phyloP scores from a whole-genome alignment of 2,888 invertebrate species.

The Diadromus collaris region DNA sequence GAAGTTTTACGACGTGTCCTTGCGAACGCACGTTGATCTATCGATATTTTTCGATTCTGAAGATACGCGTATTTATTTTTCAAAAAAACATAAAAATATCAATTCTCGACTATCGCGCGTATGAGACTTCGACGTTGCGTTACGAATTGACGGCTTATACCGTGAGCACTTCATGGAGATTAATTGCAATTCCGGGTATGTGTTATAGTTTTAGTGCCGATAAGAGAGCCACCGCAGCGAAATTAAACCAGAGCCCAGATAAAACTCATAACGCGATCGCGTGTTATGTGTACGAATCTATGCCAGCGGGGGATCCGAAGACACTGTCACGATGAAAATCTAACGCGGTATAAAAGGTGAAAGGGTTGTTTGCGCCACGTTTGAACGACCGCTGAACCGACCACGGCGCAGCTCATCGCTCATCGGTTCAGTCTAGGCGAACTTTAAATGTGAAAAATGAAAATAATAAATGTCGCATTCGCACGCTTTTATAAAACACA shows the following conservation, averaged over 20 bases:
- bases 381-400: background rate
- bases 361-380: background rate
- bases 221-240: slow-evolving; percentile 25
- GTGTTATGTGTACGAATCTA: background rate
- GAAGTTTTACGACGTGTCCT: background rate
- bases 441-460: background rate
- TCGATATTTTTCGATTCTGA: background rate
- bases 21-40: background rate
- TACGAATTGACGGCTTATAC: slow-evolving; percentile 26
- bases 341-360: background rate
- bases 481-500: background rate
- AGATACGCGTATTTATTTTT: background rate
- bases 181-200: slow-evolving; percentile 40
- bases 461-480: background rate
- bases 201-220: slow-evolving; percentile 36
- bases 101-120: background rate
- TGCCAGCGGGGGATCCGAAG: background rate
- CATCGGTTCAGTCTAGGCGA: background rate
- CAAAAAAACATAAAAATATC: background rate
- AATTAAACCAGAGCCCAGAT: slow-evolving; percentile 10
- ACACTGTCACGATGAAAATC: background rate
- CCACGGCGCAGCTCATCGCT: background rate
- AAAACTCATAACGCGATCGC: background rate
- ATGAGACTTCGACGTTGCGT: slow-evolving; percentile 18
- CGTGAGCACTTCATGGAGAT: slow-evolving; percentile 41